These are phyloP conservation scores for Acropora yongei DNA, from an alignment of 64 coral and sea anemone species.

Conservation along the genomic window DNA sequence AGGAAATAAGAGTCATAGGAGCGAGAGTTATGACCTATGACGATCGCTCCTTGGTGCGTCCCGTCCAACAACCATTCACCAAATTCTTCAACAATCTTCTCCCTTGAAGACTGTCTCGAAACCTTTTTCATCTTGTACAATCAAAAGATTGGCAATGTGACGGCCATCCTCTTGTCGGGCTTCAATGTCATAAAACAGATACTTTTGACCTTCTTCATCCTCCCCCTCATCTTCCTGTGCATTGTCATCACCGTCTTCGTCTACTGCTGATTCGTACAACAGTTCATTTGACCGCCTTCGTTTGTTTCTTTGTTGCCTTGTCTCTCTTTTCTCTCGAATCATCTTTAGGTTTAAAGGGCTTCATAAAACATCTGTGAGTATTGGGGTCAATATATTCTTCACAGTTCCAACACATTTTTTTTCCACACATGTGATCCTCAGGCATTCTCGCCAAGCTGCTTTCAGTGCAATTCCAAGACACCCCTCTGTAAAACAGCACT, in stretches of 20 bases:
- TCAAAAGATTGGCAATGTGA: constrained; percentile 50
- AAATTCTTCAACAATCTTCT: constrained; percentile 21
- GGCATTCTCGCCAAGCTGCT: constrained; percentile 16
- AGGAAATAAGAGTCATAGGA: constrained; percentile 32
- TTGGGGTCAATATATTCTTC: constrained; percentile 1
- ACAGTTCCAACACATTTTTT: neutral
- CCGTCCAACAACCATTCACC: constrained; percentile 33
- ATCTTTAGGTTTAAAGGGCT: neutral
- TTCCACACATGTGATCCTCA: neutral
- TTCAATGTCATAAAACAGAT: constrained; percentile 57
- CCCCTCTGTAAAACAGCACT: constrained; percentile 25
- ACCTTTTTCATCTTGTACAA: constrained; percentile 50
- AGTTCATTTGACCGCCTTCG: neutral
- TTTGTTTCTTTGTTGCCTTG: neutral
- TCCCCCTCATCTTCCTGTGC: neutral
- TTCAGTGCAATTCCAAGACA: neutral
- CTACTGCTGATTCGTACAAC: neutral
- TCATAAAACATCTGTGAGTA: constrained; percentile 1
- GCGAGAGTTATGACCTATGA: constrained; percentile 40
- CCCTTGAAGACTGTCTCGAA: constrained; percentile 43
- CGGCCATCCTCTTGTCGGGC: constrained; percentile 18
- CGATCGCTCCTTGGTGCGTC: constrained; percentile 5
- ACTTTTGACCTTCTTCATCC: constrained; percentile 35
- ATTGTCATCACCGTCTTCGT: neutral
- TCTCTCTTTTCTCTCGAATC: neutral